A percentile compares a stretch with the other conserved stretches of the same genome.
Evolutionary conservation across 2,888 invertebrate genomes (phyloP).

Genomic region (Agrochola circellaris): DNA sequence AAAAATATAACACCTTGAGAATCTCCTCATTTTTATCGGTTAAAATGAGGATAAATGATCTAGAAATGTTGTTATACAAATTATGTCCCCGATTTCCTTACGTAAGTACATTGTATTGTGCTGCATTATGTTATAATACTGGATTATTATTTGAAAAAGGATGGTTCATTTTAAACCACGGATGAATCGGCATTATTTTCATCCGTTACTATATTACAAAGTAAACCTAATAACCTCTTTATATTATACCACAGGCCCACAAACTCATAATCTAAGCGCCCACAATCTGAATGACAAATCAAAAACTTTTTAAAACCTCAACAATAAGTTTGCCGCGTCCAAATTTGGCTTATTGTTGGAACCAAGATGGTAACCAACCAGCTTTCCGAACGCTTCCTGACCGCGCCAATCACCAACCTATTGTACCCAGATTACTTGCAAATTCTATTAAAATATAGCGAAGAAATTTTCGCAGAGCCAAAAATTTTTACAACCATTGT

Average conservation of each 20-base stretch:
- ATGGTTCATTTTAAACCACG: background rate
- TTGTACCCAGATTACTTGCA: slow-evolving; percentile 87
- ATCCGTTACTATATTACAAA: slow-evolving; percentile 20
- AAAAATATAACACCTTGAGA: background rate
- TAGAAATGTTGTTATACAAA: background rate
- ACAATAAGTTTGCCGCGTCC: slow-evolving; percentile 65
- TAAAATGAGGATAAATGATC: background rate
- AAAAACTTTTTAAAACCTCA: slow-evolving; percentile 66
- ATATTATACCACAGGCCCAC: slow-evolving; percentile 19
- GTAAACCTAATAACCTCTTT: slow-evolving; percentile 26
- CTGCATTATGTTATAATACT: background rate
- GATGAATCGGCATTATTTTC: slow-evolving; percentile 18
- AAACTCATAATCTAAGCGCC: slow-evolving; percentile 40
- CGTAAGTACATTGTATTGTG: too few relatives aligned
- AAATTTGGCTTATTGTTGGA: slow-evolving; percentile 79
- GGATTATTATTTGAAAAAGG: background rate
- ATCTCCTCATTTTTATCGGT: background rate
- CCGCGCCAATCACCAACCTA: slow-evolving; percentile 80
- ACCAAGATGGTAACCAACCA: slow-evolving; percentile 67
- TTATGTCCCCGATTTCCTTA: background rate
- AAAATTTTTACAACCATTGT: slow-evolving; percentile 67
- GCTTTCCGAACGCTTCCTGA: slow-evolving; percentile 67
- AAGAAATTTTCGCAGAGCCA: slow-evolving; percentile 45
- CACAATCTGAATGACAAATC: slow-evolving; percentile 72
- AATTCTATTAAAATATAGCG: slow-evolving; percentile 76